Conservation (phyloP, 2,113 vertebrate species). For the Andinoacara biseriatus region DNA sequence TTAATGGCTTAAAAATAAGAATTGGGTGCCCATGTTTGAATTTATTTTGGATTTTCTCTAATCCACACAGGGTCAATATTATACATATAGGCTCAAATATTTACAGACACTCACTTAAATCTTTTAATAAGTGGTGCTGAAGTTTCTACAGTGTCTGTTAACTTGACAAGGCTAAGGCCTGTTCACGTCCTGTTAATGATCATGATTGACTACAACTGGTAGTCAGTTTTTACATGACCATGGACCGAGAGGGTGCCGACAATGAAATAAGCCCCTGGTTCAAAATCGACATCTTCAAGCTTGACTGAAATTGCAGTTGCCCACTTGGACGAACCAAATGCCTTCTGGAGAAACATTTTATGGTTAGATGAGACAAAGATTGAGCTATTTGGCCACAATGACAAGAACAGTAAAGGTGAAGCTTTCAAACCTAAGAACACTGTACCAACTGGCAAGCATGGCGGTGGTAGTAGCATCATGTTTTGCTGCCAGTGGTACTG, state of each 20-base stretch:
- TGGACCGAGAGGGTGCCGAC: too few relatives aligned
- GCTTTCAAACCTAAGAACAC: background rate
- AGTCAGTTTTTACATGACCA: too few relatives aligned
- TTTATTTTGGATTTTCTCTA: background rate
- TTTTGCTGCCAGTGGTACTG: background rate
- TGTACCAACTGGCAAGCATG: too few relatives aligned
- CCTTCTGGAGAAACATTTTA: too few relatives aligned
- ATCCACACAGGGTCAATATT: background rate
- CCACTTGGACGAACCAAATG: too few relatives aligned
- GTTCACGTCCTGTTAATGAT: too few relatives aligned
- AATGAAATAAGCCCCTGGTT: too few relatives aligned
- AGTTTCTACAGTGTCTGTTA: background rate
- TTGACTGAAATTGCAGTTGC: too few relatives aligned
- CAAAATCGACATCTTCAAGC: too few relatives aligned
- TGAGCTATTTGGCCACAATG: background rate
- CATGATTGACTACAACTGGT: too few relatives aligned
- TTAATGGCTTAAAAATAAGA: background rate
- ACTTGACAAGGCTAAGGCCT: background rate
- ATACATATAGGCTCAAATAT: background rate
- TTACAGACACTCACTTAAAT: background rate
- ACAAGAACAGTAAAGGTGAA: too few relatives aligned
- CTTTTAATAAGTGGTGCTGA: background rate
- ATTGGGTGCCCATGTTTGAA: background rate
- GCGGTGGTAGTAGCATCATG: background rate
- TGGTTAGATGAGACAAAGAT: too few relatives aligned